Evolutionary conservation across 2,888 invertebrate species (phyloP), one percentile per base, ranked within the genome.

Genomic region (Belgica antarctica): DNA sequence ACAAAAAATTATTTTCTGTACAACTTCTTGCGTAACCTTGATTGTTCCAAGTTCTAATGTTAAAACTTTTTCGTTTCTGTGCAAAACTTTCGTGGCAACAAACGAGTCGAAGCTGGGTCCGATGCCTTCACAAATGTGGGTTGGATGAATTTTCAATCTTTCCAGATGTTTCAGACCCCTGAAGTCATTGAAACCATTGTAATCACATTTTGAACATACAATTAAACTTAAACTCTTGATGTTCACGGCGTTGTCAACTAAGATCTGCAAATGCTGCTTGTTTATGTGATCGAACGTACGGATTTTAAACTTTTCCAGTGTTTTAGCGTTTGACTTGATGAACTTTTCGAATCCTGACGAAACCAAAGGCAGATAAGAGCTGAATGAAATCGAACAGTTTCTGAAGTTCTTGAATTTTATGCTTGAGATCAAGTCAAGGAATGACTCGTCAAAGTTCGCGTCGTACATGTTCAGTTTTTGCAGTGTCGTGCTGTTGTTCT

Each of bases 291-390:
- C 62, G 12, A 62, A 62, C 15, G 34, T 62, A 1, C 62, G 31
- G 12, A 34, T 31, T 62, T 62, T 62, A 34, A 62, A 62, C 34
- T 62, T 62, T 19, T 62, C 17, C 7, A 62, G 12, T 8, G 31
- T 17, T 2, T 59, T 12, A 4, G 59, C 2, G 8, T 59, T 24
- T 59, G 8, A 1, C 7, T 2, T n/a, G 7, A 62, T 28, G 15
- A 62, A 31, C 22, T 28, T 62, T 5, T 17, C 17, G 12, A 62
- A 62, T 2, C 62, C 62, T n/a, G 24, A 1, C 2, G 62, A 62
- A 1, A 17, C n/a, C 1, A 3, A 12, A n/a, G 5, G 1, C 27
- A 59, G n/a, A 1, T 27, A 8, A 3, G 59, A 59, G 59, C 27
- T 27, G 25, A 62, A 62, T 17, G 62, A 62, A n/a, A 62, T 5